Evolutionary conservation across 2,797 vertebrate species (phyloP), one percentile per base, ranked within the genome.

Genomic region (Cyprinella venusta): DNA sequence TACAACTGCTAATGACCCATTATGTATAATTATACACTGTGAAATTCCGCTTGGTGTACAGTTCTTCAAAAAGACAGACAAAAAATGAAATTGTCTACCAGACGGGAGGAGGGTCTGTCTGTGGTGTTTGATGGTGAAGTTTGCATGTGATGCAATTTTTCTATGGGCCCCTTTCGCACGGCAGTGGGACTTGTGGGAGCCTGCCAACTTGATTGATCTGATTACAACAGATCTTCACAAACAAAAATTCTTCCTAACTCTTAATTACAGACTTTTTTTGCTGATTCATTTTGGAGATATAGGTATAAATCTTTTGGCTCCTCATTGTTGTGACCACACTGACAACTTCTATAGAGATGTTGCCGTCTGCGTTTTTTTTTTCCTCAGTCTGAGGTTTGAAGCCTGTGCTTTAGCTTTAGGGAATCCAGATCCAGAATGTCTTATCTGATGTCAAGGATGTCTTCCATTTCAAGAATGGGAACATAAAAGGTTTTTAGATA

Each of bases 1-100:
- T 86, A 85, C 50, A 85, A 85, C 87, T 89, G 79, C 88, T 87
- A 88, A 91, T 89, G 88, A 86, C 86, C 86, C 87, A 89, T 94
- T 91, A 90, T 87, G 86, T 87, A 86, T 94, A 94, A 95, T 94
- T 93, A 93, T 88, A 94, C 24, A 63, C 79, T 91, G 74, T 50
- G 56, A 54, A 89, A 79, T 89, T 84, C 65, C 89, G 90, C 87
- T 91, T 79, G 83, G 78, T 83, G 86, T 81, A 90, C 90, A 88
- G 75, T 79, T 88, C 65, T 86, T 89, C 79, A 88, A 88, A 90
- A 89, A 85, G 87, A 86, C 86, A 79, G 68, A 65, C 42, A 9
- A 30, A 69, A 83, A 80, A 48, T 48, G 16, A 48, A 79, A 64
- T 15, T 33, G 54, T 82, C 19, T 54, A 56, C 67, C 42, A 67